Conservation (phyloP, 1,140 invertebrate genomes). For the Colletes latitarsis region DNA sequence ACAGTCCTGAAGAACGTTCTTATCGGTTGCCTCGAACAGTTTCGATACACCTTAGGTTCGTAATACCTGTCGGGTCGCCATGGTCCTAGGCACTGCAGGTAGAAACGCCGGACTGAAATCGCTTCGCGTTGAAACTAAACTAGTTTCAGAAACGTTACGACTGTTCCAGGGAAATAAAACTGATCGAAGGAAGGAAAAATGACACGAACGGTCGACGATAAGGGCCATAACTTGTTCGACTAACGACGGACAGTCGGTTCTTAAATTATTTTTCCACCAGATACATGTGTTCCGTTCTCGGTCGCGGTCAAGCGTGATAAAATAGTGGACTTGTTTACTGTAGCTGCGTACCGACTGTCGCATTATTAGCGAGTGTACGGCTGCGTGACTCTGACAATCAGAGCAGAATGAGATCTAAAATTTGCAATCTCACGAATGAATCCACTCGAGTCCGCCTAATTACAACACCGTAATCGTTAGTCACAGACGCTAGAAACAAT, state of each 20-base stretch:
- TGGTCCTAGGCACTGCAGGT: background rate
- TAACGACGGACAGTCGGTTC: background rate
- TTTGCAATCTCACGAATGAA: conserved; percentile 43
- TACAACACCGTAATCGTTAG: conserved; percentile 24
- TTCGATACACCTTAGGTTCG: background rate
- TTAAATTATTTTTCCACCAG: conserved; percentile 23
- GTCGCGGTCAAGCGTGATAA: conserved; percentile 45
- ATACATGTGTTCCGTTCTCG: conserved; percentile 18
- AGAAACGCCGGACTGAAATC: background rate
- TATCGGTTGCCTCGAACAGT: background rate
- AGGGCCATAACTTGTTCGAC: background rate
- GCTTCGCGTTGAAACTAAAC: background rate
- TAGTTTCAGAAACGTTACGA: conserved; percentile 2
- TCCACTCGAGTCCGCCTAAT: conserved; percentile 35
- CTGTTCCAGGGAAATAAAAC: background rate
- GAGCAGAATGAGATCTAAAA: conserved; percentile 54
- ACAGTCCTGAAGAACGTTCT: background rate
- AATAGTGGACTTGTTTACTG: conserved; percentile 45
- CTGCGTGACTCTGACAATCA: conserved; percentile 61
- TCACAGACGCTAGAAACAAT: conserved; percentile 4
- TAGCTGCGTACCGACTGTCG: conserved; percentile 47
- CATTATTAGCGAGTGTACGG: conserved; percentile 47
- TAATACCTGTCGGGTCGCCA: background rate
- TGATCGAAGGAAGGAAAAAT: background rate
- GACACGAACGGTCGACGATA: background rate